These are phyloP conservation scores for Alauda arvensis DNA, from an alignment of 2,797 vertebrate genomes.

Conservation along the genomic window DNA sequence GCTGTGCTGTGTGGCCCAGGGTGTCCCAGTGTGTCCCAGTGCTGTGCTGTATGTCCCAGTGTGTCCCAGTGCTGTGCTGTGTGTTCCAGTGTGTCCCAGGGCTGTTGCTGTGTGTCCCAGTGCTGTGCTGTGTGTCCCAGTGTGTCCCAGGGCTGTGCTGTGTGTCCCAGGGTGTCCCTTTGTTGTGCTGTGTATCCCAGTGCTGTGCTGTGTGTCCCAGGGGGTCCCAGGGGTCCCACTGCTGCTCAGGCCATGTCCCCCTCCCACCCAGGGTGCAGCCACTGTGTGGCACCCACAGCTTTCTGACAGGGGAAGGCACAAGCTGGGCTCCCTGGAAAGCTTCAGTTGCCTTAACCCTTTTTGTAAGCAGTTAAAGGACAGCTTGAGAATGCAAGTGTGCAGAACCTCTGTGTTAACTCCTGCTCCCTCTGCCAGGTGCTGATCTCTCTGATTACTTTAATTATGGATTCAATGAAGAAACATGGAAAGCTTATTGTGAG, in stretches of 20 bases:
- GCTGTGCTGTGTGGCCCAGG: not conserved
- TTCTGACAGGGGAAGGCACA: not conserved
- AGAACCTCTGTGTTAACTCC: not conserved
- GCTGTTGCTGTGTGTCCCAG: too few species aligned
- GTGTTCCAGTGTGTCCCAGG: not conserved
- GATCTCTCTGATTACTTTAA: constrained; percentile 80
- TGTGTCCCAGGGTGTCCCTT: not conserved
- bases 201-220: not conserved
- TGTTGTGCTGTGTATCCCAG: not conserved
- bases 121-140: not conserved
- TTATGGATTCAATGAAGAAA: constrained; percentile 78
- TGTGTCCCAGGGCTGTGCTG: not conserved
- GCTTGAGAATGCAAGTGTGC: not conserved
- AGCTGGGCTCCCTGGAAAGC: not conserved
- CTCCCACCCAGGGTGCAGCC: not conserved
- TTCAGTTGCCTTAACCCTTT: not conserved
- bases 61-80: not conserved
- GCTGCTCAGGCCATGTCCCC: not conserved
- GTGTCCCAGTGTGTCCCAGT: not conserved
- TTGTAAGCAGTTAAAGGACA: not conserved
- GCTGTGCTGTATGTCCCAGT: not conserved
- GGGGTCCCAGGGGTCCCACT: not conserved
- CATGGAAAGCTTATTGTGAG: constrained; percentile 77
- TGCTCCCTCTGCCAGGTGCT: constrained; percentile 58
- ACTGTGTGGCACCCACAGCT: not conserved